These are phyloP conservation scores for Anagyrus pseudococci DNA, from an alignment of 2,888 invertebrate species.

Conservation along the genomic window DNA sequence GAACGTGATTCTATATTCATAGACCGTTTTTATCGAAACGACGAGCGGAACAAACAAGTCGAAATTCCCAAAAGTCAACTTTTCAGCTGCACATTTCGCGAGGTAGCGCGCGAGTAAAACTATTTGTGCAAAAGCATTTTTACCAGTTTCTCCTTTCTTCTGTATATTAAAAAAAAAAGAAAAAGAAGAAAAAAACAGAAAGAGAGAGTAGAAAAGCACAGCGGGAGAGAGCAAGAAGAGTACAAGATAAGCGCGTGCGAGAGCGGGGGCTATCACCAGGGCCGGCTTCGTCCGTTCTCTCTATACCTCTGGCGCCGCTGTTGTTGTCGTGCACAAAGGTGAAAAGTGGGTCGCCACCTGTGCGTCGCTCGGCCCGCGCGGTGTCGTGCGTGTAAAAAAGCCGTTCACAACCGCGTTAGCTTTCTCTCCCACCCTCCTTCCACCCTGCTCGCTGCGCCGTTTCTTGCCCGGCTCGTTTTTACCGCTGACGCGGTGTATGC, in stretches of 20 bases:
- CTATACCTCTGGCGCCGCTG: background rate
- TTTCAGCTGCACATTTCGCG: background rate
- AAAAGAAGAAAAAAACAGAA: background rate
- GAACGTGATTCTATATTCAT: too few species aligned
- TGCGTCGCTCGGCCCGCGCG: background rate
- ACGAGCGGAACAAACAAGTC: constrained; percentile 8
- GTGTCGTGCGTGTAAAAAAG: constrained; percentile 14
- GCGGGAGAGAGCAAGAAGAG: constrained; percentile 8
- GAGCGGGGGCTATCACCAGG: background rate
- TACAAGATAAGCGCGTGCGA: constrained; percentile 16
- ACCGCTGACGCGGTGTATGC: background rate
- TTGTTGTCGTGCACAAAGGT: constrained; percentile 15
- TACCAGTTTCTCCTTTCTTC: constrained; percentile 14
- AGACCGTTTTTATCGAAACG: too few species aligned
- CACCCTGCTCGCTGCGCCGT: background rate
- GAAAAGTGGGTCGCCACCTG: constrained; percentile 27
- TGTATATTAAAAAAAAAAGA: background rate
- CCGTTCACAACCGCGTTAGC: too few species aligned
- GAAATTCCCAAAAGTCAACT: constrained; percentile 21
- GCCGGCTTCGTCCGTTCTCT: constrained; percentile 4
- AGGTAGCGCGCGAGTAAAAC: constrained; percentile 4
- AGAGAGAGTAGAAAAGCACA: background rate
- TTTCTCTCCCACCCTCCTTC: background rate
- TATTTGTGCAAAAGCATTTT: constrained; percentile 18
- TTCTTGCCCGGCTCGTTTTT: background rate